Evolutionary conservation across 1,140 invertebrate species (phyloP).

Genomic region (Acromyrmex charruanus): DNA sequence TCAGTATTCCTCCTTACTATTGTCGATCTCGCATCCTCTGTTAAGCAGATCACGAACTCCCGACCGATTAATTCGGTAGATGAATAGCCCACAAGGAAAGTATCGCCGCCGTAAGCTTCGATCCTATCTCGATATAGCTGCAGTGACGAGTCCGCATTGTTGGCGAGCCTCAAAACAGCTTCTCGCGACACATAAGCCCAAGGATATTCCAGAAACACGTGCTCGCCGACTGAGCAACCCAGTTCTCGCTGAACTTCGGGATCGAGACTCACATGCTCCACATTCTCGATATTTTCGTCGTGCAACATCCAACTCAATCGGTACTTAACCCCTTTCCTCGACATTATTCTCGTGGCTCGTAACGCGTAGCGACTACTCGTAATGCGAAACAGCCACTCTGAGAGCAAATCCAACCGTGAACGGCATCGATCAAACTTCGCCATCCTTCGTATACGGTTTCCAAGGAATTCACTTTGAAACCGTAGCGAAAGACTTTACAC

Average conservation of each 20-base stretch:
- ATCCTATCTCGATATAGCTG: conserved; percentile 84
- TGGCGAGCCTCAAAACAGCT: conserved; percentile 83
- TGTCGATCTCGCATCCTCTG: conserved; percentile 83
- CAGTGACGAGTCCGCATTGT: conserved; percentile 84
- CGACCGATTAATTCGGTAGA: conserved; percentile 87
- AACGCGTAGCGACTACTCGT: not conserved
- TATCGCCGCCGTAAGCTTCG: conserved; percentile 85
- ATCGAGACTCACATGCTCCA: conserved; percentile 75
- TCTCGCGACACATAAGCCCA: conserved; percentile 89
- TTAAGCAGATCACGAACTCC: conserved; percentile 90
- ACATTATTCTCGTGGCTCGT: conserved; percentile 64
- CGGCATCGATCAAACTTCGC: conserved; percentile 76
- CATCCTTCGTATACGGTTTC: not conserved
- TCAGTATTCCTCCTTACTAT: conserved; percentile 86
- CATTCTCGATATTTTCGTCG: conserved; percentile 78
- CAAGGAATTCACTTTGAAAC: conserved; percentile 8
- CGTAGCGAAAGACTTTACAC: not conserved
- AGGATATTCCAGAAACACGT: conserved; percentile 90
- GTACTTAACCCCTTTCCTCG: conserved; percentile 66
- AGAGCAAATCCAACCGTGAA: no score
- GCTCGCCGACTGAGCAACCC: conserved; percentile 78
- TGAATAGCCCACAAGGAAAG: conserved; percentile 90
- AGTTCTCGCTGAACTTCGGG: conserved; percentile 73
- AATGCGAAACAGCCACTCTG: not conserved
- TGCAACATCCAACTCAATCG: conserved; percentile 72